Percentiles rank a stretch among this genome's conserved stretches.
These are phyloP conservation scores for Pasiphila rectangulata DNA, from an alignment of 2,888 invertebrate genomes.

Conservation along the genomic window DNA sequence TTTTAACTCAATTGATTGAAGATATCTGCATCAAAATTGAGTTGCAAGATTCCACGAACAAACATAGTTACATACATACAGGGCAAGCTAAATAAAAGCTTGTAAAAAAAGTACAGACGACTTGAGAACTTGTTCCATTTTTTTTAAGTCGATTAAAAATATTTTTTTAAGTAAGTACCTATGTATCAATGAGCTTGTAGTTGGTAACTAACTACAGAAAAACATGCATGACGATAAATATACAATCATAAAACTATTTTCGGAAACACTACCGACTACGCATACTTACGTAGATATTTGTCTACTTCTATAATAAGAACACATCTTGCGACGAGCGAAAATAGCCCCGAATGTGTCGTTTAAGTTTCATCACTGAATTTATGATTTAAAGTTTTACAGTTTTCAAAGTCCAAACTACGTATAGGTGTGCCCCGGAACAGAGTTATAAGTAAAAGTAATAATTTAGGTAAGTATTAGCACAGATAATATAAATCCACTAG, in stretches of 20 bases:
- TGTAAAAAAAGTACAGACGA: no score
- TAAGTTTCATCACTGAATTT: conserved; percentile 20
- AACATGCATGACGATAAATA: conserved; percentile 44
- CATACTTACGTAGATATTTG: conserved; percentile 45
- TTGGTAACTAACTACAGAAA: conserved; percentile 4
- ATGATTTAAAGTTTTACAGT: neutral
- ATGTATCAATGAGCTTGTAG: neutral
- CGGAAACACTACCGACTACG: conserved; percentile 51
- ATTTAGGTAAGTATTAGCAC: no score
- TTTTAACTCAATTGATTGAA: no score
- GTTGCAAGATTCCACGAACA: no score
- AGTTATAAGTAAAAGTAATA: no score
- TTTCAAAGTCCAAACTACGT: neutral
- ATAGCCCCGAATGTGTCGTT: conserved; percentile 40
- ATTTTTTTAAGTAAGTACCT: no score
- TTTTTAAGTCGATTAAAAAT: no score
- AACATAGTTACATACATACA: no score
- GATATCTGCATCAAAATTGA: no score
- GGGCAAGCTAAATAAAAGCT: no score
- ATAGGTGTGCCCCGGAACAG: neutral
- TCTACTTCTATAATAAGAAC: conserved; percentile 60
- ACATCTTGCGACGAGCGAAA: conserved; percentile 54
- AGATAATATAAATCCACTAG: no score
- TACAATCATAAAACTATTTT: conserved; percentile 41
- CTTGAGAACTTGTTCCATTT: no score